Conservation (phyloP, 35 echinoderm and acorn worm species). For the Diadema setosum region DNA sequence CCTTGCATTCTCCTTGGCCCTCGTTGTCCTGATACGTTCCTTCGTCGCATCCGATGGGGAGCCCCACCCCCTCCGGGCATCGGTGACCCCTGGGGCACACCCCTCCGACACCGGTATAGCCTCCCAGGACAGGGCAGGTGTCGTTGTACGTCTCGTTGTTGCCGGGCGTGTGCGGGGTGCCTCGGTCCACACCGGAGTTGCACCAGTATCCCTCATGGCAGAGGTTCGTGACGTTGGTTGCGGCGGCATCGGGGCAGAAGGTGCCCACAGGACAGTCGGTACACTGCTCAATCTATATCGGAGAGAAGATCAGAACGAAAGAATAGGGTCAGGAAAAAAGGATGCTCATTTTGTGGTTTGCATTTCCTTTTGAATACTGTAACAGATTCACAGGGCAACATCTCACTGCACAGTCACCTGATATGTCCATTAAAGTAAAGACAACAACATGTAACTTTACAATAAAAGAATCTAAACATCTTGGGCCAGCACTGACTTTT, state of each 20-base stretch:
- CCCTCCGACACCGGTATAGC: conserved; percentile 85
- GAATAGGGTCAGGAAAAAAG: too few species aligned
- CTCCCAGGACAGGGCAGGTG: conserved; percentile 86
- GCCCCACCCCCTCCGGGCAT: conserved; percentile 69
- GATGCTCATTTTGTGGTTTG: too few species aligned
- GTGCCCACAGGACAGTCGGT: conserved; percentile 84
- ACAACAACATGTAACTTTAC: too few species aligned
- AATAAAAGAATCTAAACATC: too few species aligned
- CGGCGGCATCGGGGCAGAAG: conserved; percentile 63
- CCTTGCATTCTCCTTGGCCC: conserved; percentile 64
- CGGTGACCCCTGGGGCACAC: conserved; percentile 75
- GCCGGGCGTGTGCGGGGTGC: conserved; percentile 57
- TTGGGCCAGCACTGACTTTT: too few species aligned
- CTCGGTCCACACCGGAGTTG: conserved; percentile 71
- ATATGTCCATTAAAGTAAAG: too few species aligned
- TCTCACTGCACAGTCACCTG: too few species aligned
- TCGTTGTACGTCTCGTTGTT: conserved; percentile 87
- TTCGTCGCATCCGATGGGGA: conserved; percentile 68
- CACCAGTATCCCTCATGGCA: conserved; percentile 96
- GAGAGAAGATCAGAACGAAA: too few species aligned
- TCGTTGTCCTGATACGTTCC: conserved; percentile 93
- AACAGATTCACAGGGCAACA: too few species aligned
- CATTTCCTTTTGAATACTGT: too few species aligned
- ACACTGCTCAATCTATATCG: conserved; percentile 94
- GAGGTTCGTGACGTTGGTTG: conserved; percentile 48